These are phyloP conservation scores for Drosophila tristis DNA, from an alignment of 1,140 invertebrate species.

Conservation along the genomic window DNA sequence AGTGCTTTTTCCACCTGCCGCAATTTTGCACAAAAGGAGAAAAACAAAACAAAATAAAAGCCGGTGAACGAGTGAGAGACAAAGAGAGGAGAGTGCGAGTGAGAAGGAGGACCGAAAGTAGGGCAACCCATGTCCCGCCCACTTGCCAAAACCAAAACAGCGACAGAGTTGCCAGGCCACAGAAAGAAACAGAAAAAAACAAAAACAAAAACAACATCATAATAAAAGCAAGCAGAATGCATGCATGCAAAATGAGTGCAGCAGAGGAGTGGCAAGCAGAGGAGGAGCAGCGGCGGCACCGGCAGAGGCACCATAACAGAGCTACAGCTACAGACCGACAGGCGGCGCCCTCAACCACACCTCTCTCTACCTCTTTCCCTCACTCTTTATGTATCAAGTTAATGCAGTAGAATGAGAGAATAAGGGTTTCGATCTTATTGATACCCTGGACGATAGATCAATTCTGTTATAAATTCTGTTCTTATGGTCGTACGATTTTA, in stretches of 20 bases:
- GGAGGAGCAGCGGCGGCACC: not conserved
- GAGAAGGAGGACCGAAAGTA: conserved; percentile 42
- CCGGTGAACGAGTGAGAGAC: conserved; percentile 29
- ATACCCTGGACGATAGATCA: too few relatives aligned
- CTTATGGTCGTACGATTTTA: too few relatives aligned
- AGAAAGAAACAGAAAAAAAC: conserved; percentile 24
- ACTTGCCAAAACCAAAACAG: conserved; percentile 55
- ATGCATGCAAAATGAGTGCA: conserved; percentile 70
- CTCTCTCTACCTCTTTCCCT: conserved; percentile 18
- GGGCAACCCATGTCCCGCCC: conserved; percentile 42
- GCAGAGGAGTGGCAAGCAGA: not conserved
- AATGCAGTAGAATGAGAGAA: conserved; percentile 42
- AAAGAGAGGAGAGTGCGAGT: too few relatives aligned
- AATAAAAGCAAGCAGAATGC: conserved; percentile 39
- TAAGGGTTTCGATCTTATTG: conserved; percentile 5
- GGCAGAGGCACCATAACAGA: conserved; percentile 7
- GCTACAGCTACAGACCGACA: conserved; percentile 61
- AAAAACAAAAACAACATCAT: conserved; percentile 9
- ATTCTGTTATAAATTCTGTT: too few relatives aligned
- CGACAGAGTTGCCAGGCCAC: conserved; percentile 69
- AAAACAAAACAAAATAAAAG: conserved; percentile 49
- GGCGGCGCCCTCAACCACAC: conserved; percentile 60
- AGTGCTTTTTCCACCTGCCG: conserved; percentile 63
- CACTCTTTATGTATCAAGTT: conserved; percentile 14
- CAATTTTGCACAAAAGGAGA: conserved; percentile 49